Conservation (phyloP, 2,888 invertebrate species). For the Heliconius hortense region DNA sequence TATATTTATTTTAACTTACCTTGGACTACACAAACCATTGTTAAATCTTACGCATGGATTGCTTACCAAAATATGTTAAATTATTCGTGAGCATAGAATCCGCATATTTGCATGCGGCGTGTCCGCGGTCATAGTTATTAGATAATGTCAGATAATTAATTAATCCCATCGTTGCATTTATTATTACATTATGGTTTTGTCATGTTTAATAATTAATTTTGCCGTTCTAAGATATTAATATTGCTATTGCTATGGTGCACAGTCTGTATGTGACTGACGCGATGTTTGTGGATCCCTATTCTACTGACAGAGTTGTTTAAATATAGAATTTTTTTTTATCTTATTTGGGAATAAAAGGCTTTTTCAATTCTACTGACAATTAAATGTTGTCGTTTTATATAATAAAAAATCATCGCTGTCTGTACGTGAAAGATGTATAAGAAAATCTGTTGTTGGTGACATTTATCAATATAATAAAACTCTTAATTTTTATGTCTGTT, state of each 20-base stretch:
- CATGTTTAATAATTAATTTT: constrained; percentile 1
- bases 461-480: too few species aligned
- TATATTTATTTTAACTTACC: constrained; percentile 23
- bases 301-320: too few species aligned
- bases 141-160: constrained; percentile 39
- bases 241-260: background rate
- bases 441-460: too few species aligned
- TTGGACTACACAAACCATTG: constrained; percentile 35
- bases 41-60: constrained; percentile 40
- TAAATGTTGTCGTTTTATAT: background rate
- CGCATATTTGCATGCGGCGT: constrained; percentile 40
- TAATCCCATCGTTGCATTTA: constrained; percentile 37
- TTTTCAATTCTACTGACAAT: background rate
- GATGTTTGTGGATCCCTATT: too few species aligned
- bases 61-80: constrained; percentile 42
- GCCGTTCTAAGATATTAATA: constrained; percentile 2
- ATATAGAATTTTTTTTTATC: too few species aligned
- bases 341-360: too few species aligned
- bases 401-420: too few species aligned
- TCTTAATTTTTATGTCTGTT: too few species aligned
- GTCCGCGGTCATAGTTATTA: constrained; percentile 38
- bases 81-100: constrained; percentile 43
- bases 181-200: constrained; percentile 30
- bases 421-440: too few species aligned
- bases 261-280: background rate